Conservation (phyloP, 1,140 invertebrate genomes). For the Popillia japonica region DNA sequence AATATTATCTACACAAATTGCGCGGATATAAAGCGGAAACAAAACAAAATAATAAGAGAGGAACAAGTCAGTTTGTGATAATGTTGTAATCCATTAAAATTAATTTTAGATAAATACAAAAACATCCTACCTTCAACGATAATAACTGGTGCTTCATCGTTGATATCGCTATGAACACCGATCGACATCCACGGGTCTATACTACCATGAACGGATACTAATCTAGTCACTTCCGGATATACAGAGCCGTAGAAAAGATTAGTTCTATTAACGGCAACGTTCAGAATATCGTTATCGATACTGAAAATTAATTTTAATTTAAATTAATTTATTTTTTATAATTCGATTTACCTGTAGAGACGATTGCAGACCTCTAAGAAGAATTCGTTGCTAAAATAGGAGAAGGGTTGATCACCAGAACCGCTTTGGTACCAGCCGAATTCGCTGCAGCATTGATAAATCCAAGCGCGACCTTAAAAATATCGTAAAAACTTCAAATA, state of each 20-base stretch:
- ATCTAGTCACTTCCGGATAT: slow-evolving; percentile 66
- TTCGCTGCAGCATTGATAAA: slow-evolving; percentile 85
- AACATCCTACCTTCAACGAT: background rate
- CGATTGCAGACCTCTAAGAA: slow-evolving; percentile 73
- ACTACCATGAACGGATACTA: slow-evolving; percentile 71
- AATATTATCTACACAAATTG: too few relatives aligned
- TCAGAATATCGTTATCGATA: background rate
- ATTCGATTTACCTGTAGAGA: slow-evolving; percentile 62
- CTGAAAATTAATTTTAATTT: slow-evolving; percentile 19
- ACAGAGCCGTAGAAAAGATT: slow-evolving; percentile 70
- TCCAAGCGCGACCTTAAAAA: slow-evolving; percentile 71
- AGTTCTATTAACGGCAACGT: slow-evolving; percentile 61
- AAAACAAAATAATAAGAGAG: too few relatives aligned
- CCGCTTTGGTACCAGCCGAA: slow-evolving; percentile 82
- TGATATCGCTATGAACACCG: slow-evolving; percentile 55
- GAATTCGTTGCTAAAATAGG: slow-evolving; percentile 64
- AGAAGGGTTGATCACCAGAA: slow-evolving; percentile 69
- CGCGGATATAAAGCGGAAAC: too few relatives aligned
- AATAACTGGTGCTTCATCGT: slow-evolving; percentile 30
- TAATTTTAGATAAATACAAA: background rate
- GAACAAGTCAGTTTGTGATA: too few relatives aligned
- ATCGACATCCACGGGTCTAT: slow-evolving; percentile 72
- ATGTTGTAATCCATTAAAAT: background rate
- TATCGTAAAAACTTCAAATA: background rate
- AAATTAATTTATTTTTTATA: background rate